Percentiles rank a stretch among this genome's conserved stretches.
Conservation (phyloP, 2,113 vertebrate genomes). For the Mastomys coucha region DNA sequence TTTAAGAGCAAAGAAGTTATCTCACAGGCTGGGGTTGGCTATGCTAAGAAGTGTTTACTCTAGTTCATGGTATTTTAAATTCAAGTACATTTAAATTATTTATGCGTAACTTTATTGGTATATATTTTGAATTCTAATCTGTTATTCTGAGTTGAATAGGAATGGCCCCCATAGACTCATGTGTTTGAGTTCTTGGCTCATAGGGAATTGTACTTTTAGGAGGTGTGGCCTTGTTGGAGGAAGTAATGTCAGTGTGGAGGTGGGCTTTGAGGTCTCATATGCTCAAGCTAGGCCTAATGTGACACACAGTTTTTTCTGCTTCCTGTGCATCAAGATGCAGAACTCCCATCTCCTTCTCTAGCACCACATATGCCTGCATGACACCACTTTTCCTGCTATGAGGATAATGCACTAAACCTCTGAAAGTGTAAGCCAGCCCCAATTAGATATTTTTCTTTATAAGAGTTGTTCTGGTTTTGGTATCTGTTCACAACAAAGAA, state of each 20-base stretch:
- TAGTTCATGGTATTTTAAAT: background rate
- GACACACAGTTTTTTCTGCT: background rate
- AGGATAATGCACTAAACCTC: background rate
- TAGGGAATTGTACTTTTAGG: background rate
- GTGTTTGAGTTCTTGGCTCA: background rate
- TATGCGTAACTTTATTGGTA: background rate
- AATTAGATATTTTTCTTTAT: background rate
- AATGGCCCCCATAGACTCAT: background rate
- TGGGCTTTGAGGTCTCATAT: background rate
- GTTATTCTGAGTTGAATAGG: background rate
- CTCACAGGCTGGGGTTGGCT: background rate
- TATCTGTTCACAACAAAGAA: background rate
- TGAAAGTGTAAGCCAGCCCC: background rate
- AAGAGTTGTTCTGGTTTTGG: background rate
- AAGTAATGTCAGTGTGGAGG: background rate
- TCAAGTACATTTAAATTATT: too few relatives aligned
- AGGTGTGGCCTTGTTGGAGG: background rate
- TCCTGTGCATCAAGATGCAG: background rate
- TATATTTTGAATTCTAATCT: conserved; percentile 11
- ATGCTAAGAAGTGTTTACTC: background rate
- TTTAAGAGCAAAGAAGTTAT: conserved; percentile 53
- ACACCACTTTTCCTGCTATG: background rate
- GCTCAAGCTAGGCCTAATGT: background rate
- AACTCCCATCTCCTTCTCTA: background rate
- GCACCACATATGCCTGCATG: background rate